phyloP scores from a whole-genome alignment of 2,113 vertebrate genomes.

The Speoplatyrhinus poulsoni region DNA sequence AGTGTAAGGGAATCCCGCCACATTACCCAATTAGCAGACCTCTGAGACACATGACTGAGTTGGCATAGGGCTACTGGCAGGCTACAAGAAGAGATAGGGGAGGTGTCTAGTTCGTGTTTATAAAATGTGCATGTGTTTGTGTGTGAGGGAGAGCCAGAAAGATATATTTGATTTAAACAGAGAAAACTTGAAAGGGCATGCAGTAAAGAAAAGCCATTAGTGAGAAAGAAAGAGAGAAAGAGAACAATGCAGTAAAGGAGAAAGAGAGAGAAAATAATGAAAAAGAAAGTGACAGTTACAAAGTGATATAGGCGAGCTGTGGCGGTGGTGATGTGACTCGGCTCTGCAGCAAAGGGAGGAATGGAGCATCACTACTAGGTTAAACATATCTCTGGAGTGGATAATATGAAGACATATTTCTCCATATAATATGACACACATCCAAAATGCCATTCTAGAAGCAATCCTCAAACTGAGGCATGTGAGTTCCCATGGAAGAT shows the following conservation, averaged over 20 bases:
- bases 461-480: no score
- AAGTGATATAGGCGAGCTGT: no score
- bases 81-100: conserved; percentile 10
- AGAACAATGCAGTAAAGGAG: neutral
- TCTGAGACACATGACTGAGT: conserved; percentile 48
- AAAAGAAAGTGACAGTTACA: neutral
- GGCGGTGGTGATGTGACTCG: neutral
- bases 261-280: neutral
- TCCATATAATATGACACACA: conserved; percentile 21
- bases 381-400: conserved; percentile 1
- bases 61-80: conserved; percentile 60
- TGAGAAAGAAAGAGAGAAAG: neutral
- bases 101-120: conserved; percentile 7
- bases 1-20: conserved; percentile 62
- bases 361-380: neutral
- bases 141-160: conserved; percentile 2
- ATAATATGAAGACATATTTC: conserved; percentile 8
- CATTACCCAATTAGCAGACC: conserved; percentile 67
- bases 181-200: neutral
- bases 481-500: no score
- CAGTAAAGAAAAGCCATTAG: neutral
- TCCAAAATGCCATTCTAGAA: neutral
- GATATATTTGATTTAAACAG: neutral
- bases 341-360: neutral
- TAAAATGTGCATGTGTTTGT: conserved; percentile 8